phyloP scores from a whole-genome alignment of 2,113 vertebrate genomes.

The Hemiprocne comata region DNA sequence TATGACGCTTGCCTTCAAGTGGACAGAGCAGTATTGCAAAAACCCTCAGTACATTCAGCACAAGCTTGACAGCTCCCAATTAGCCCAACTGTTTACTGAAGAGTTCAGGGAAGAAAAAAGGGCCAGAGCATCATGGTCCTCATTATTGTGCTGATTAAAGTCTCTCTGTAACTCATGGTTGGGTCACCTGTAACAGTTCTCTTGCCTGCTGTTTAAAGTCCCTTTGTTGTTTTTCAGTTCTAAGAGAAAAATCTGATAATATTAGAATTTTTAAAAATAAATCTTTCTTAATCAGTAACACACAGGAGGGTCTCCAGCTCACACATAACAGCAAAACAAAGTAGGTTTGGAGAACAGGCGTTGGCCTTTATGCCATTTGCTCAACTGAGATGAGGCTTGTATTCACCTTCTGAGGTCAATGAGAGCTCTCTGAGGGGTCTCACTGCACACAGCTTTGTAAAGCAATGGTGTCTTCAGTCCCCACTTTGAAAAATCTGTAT shows the following conservation, averaged over 20 bases:
- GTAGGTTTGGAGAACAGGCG: background rate
- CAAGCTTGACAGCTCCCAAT: constrained; percentile 17
- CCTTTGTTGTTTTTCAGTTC: background rate
- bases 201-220: background rate
- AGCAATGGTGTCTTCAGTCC: background rate
- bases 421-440: background rate
- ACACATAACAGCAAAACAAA: background rate
- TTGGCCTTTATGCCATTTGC: background rate
- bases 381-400: background rate
- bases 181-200: background rate
- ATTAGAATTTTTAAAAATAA: background rate
- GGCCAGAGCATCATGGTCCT: background rate
- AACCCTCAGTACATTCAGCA: background rate
- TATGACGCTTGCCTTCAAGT: background rate
- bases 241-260: background rate
- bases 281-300: background rate
- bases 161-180: background rate
- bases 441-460: background rate
- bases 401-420: background rate
- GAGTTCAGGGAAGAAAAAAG: background rate
- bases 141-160: background rate
- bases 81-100: background rate
- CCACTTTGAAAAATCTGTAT: background rate
- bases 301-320: background rate
- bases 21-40: background rate